Conservation (phyloP, 2,797 vertebrate species). For the Parauchenoglanis ngamensis region DNA sequence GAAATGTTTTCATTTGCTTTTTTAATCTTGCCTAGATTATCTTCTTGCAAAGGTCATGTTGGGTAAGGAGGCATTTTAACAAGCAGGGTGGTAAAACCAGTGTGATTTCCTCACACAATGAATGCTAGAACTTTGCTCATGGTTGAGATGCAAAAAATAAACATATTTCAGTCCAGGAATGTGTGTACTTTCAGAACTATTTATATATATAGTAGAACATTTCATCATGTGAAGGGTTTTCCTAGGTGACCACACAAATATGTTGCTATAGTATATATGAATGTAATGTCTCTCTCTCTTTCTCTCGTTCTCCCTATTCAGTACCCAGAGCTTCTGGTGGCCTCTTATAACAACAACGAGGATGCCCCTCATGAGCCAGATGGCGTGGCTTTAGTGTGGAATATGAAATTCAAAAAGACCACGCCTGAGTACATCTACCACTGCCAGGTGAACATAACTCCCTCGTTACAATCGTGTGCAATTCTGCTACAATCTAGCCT, state of each 20-base stretch:
- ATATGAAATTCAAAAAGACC: slow-evolving; percentile 98
- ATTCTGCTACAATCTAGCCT: neutral
- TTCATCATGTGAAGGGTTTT: neutral
- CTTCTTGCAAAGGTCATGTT: neutral
- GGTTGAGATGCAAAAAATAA: neutral
- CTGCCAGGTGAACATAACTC: slow-evolving; percentile 84
- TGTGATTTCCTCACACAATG: neutral
- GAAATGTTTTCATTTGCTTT: neutral
- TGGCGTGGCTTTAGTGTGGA: slow-evolving; percentile 94
- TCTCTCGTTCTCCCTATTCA: slow-evolving; percentile 57
- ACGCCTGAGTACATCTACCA: slow-evolving; percentile 97
- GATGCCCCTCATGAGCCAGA: slow-evolving; percentile 96
- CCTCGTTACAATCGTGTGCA: neutral
- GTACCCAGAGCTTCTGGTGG: slow-evolving; percentile 95
- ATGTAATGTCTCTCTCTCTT: slow-evolving; percentile 12
- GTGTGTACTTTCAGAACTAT: neutral
- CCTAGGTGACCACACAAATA: neutral
- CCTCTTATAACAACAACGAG: slow-evolving; percentile 97
- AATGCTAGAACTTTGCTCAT: neutral
- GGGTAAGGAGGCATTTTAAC: slow-evolving; percentile 12
- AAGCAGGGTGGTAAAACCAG: slow-evolving; percentile 8
- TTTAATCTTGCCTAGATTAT: neutral
- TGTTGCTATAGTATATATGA: neutral
- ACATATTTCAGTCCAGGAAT: too few species aligned
- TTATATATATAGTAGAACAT: neutral